phyloP scores from a whole-genome alignment of 2,888 invertebrate species.

The Hirtodrosophila duncani region DNA sequence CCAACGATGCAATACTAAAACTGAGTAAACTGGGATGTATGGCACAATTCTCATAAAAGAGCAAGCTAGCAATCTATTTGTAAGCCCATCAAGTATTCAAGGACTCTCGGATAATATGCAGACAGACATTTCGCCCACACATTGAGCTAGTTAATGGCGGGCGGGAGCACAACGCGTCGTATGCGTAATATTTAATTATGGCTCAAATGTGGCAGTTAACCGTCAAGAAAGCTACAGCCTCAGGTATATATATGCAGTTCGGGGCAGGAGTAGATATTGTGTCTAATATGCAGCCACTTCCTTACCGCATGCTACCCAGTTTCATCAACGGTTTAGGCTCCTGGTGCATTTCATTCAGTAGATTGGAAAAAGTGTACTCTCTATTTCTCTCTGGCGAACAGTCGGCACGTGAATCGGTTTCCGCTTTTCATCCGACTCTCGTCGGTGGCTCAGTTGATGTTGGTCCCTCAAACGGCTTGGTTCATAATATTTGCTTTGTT shows the following conservation, averaged over 20 bases:
- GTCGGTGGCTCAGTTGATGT: conserved; percentile 59
- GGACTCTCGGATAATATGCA: conserved; percentile 49
- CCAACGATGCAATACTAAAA: no score
- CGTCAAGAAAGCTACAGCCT: no score
- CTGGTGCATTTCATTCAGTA: conserved; percentile 44
- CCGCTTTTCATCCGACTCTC: conserved; percentile 37
- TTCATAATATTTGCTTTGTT: conserved; percentile 38
- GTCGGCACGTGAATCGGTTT: conserved; percentile 1
- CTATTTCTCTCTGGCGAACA: conserved; percentile 1
- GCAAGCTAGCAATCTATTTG: no score
- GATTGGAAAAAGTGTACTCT: conserved; percentile 8
- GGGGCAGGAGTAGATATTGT: not conserved
- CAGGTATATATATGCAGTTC: not conserved
- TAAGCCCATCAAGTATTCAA: no score
- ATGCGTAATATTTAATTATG: conserved; percentile 42
- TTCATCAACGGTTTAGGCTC: no score
- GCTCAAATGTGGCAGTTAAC: not conserved
- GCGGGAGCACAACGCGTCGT: conserved; percentile 29
- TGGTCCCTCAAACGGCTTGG: conserved; percentile 64
- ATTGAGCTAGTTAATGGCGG: no score
- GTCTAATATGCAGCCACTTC: conserved; percentile 43
- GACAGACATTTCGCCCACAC: no score
- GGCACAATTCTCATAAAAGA: no score
- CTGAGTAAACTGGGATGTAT: no score
- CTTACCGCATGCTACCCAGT: conserved; percentile 32